Conservation (phyloP, 2,113 vertebrate species). For the Rhagologus leucostigma region DNA sequence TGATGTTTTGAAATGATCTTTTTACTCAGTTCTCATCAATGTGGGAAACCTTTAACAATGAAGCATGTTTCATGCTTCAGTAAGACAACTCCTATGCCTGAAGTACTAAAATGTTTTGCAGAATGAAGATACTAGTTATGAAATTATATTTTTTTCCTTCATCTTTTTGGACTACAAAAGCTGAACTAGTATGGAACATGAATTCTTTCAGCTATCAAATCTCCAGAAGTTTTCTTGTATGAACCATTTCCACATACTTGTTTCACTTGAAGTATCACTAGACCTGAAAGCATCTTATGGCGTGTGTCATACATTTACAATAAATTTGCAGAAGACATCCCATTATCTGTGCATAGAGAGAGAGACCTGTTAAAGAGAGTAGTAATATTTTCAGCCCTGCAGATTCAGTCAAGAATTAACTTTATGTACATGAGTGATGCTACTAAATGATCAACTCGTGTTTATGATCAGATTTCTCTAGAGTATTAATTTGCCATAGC, state of each 20-base stretch:
- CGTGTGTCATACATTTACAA: neutral
- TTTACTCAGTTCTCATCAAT: neutral
- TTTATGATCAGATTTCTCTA: neutral
- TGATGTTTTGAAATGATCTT: neutral
- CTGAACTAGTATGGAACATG: neutral
- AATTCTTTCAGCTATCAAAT: neutral
- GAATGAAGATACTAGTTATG: neutral
- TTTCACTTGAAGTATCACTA: neutral
- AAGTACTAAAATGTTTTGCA: neutral
- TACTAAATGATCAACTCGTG: neutral
- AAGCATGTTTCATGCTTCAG: neutral
- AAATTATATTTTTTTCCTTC: neutral
- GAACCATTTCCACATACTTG: neutral
- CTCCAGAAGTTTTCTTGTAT: neutral
- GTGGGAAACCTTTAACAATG: neutral
- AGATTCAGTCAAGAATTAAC: neutral
- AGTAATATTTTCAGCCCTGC: neutral
- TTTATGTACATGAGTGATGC: neutral
- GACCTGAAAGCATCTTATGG: neutral
- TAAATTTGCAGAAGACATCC: neutral
- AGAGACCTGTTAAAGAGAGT: neutral
- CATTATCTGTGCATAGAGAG: neutral
- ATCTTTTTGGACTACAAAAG: neutral
- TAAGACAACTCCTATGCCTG: neutral
- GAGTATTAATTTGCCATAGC: neutral